Percentiles rank a stretch among this genome's conserved stretches.
phyloP scores from a whole-genome alignment of 2,888 invertebrate genomes.

The Callyntrura sp. region DNA sequence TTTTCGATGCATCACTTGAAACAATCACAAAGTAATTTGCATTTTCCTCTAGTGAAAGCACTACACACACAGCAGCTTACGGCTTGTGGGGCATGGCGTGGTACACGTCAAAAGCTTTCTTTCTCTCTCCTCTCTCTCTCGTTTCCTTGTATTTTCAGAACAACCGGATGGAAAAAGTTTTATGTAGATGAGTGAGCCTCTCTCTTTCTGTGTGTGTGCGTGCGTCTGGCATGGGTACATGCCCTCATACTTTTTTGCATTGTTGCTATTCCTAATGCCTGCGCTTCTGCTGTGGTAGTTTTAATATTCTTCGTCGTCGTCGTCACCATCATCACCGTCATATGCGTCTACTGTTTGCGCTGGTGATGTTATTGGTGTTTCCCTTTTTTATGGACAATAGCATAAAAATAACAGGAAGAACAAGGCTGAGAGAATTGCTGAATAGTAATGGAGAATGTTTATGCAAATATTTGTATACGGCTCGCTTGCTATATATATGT shows the following conservation, averaged over 20 bases:
- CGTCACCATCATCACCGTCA: slow-evolving; percentile 23
- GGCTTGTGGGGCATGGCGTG: background rate
- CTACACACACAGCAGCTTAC: slow-evolving; percentile 31
- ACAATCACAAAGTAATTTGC: slow-evolving; percentile 70
- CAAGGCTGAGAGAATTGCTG: slow-evolving; percentile 35
- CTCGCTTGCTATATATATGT: slow-evolving; percentile 5
- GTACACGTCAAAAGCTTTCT: slow-evolving; percentile 16
- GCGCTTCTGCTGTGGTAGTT: background rate
- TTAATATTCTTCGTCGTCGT: slow-evolving; percentile 16
- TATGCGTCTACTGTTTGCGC: slow-evolving; percentile 12
- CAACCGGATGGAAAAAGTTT: slow-evolving; percentile 32
- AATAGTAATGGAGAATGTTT: slow-evolving; percentile 61
- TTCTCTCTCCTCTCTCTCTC: background rate
- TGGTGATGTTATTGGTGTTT: slow-evolving; percentile 59
- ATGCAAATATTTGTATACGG: slow-evolving; percentile 72
- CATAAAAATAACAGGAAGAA: slow-evolving; percentile 29
- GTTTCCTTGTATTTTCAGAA: slow-evolving; percentile 34
- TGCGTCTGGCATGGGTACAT: background rate
- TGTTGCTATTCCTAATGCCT: slow-evolving; percentile 30
- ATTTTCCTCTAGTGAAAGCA: slow-evolving; percentile 58
- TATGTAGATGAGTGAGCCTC: slow-evolving; percentile 22
- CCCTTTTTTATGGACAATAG: slow-evolving; percentile 44
- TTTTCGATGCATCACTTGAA: slow-evolving; percentile 70
- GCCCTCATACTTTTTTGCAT: background rate
- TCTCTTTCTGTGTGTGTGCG: background rate